A percentile compares a stretch with the other conserved stretches of the same genome.
Conservation (phyloP, 2,797 vertebrate species). For the Prionace glauca region DNA sequence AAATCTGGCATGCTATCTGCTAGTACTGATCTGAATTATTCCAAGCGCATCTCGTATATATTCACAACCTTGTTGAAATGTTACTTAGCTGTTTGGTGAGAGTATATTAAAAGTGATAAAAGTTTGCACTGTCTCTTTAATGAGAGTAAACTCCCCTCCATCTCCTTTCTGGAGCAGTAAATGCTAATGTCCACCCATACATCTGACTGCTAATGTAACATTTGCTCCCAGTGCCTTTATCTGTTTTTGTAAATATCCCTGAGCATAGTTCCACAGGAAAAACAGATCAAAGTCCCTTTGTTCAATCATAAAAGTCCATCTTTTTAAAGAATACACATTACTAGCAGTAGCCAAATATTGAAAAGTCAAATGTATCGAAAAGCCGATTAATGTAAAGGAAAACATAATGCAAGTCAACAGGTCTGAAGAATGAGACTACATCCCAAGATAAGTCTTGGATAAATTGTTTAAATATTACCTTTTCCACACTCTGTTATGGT, state of each 20-base stretch:
- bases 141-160: not conserved
- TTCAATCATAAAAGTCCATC: not conserved
- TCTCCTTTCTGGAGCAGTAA: not conserved
- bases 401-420: not conserved
- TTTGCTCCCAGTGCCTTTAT: not conserved
- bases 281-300: not conserved
- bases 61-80: not conserved
- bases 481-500: not conserved
- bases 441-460: not conserved
- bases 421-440: not conserved
- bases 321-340: not conserved
- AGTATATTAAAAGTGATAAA: not conserved
- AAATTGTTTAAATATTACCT: conserved; percentile 12
- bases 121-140: not conserved
- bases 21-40: not conserved
- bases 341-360: not conserved
- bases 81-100: not conserved
- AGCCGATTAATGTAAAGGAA: not conserved
- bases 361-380: not conserved
- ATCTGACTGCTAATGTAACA: not conserved
- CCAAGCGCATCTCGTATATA: not conserved
- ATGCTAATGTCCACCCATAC: not conserved
- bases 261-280: not conserved
- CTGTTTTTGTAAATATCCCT: conserved; percentile 21
- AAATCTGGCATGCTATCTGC: not conserved